Evolutionary conservation across 2,797 vertebrate species (phyloP), one percentile per base, ranked within the genome.

Genomic region (Melopsittacus undulatus): DNA sequence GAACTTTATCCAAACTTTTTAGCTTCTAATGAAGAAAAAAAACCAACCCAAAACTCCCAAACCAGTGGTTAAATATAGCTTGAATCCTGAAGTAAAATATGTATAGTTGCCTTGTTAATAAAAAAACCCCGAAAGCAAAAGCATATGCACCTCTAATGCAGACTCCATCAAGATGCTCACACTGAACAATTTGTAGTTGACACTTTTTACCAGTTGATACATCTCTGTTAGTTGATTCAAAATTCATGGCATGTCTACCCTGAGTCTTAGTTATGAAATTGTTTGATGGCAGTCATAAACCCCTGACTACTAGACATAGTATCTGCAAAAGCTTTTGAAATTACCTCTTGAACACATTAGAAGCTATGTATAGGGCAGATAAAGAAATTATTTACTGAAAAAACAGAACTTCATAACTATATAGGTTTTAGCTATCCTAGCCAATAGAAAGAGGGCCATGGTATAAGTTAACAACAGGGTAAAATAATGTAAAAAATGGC

Each of bases 211-310:
- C 7, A 43, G 17, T 56, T 76, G 20, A 73, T 88, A 88, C 9
- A 66, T 81, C 24, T 49, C 68, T 86, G 29, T 52, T 73, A 52
- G 42, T 87, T 93, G 36, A 80, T 85, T 92, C 30, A 57, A 81
- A 95, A 95, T 90, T 92, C 85, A 83, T 87, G 46, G 22, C 36
- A 21, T 38, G 12, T 61, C 57, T 81, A 77, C 34, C 24, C 11
- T 62, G 42, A 17, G 52, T 93, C 69, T 93, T 83, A 78, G 79
- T 80, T 91, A 79, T 84, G 88, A 94, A 91, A 86, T 86, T 82
- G 42, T 95, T 89, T 93, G 74, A 96, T 91, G 79, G 70, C 57
- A 87, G 46, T 80, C 63, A 76, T 88, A 95, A 96, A 90, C 11
- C 6, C 12, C 59, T 81, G 77, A 88, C 62, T 94, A 43, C 14